Evolutionary conservation across 2,113 vertebrate species (phyloP), one percentile per base, ranked within the genome.

Genomic region (Hypocryptadius cinnamomeus): DNA sequence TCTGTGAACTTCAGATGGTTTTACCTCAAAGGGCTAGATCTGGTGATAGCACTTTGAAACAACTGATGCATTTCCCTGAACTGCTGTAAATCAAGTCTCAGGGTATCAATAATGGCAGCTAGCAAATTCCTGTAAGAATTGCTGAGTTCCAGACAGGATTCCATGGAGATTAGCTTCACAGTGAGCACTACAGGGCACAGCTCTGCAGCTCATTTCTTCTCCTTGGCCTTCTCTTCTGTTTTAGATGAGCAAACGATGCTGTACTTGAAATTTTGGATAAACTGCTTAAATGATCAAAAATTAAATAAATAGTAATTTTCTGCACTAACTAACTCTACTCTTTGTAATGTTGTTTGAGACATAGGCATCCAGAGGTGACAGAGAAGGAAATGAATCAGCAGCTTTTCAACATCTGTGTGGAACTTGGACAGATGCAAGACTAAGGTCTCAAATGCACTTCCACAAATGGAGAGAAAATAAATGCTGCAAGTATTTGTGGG

Each of bases 131-230:
- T 69, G 7, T 42, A 65, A 56, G 48, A 69, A 28, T 8, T 44
- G 39, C 25, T 35, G 69, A 25, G 9, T 4, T 85, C 39, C 47
- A n/a, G 25, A 45, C 7, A 66, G 83, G 63, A 81, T 19, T 17
- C 47, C 15, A 11, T 8, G 18, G 63, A 50, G 30, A 22, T 28
- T 3, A 33, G 27, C 30, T 22, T 56, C 25, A 39, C 5, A 9
- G 11, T 21, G 45, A 1, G 2, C 31, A 30, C 11, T n/a, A 3
- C 7, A 16, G 27, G 13, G 5, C 8, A n/a, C 20, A 42, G 61
- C 40, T 61, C 33, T 57, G 35, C 51, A 63, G 16, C 13, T 53
- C 11, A 9, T 40, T 57, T 56, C 31, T 77, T 44, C 22, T 53
- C 37, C 31, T 33, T 53, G 37, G 22, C 45, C 11, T 85, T 63